Conservation (phyloP, 2,888 invertebrate species). For the Incurvaria masculella region DNA sequence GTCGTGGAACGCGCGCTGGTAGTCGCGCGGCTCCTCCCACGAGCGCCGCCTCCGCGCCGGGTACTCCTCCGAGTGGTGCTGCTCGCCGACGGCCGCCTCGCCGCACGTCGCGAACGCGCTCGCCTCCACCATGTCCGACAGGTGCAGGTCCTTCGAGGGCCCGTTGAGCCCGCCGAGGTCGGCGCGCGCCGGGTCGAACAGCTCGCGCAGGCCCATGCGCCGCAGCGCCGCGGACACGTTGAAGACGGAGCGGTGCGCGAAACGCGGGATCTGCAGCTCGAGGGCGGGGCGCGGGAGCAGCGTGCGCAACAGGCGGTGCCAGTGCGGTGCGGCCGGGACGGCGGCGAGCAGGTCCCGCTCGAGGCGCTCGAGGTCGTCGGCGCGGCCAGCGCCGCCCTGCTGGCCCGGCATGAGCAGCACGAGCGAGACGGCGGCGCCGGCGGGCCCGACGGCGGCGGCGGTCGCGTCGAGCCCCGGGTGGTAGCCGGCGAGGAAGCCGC, state of each 20-base stretch:
- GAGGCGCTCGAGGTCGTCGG: slow-evolving; percentile 72
- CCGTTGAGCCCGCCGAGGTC: slow-evolving; percentile 83
- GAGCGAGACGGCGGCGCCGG: slow-evolving; percentile 70
- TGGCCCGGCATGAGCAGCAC: slow-evolving; percentile 84
- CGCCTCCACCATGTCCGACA: slow-evolving; percentile 82
- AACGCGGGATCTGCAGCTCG: slow-evolving; percentile 81
- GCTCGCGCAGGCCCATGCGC: slow-evolving; percentile 76
- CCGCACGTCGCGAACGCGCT: slow-evolving; percentile 84
- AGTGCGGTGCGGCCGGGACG: slow-evolving; percentile 64
- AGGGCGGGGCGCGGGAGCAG: slow-evolving; percentile 72
- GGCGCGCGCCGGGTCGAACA: slow-evolving; percentile 73
- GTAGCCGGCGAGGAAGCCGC: slow-evolving; percentile 79
- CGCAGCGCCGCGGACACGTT: slow-evolving; percentile 76
- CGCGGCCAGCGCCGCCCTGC: slow-evolving; percentile 75
- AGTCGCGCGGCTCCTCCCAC: slow-evolving; percentile 60
- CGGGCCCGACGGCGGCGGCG: slow-evolving; percentile 71
- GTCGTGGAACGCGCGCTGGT: slow-evolving; percentile 67
- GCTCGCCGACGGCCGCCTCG: slow-evolving; percentile 66
- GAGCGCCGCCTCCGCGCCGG: slow-evolving; percentile 48
- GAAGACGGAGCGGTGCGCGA: slow-evolving; percentile 77
- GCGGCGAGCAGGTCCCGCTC: slow-evolving; percentile 67
- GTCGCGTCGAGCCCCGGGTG: slow-evolving; percentile 83
- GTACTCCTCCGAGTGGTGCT: slow-evolving; percentile 79
- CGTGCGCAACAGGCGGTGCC: slow-evolving; percentile 71
- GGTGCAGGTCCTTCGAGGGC: slow-evolving; percentile 69